A percentile compares a stretch with the other conserved stretches of the same genome.
These are phyloP conservation scores for Aurelia aurita DNA, from an alignment of 30 jellyfish, hydroid and myxozoan species.

Conservation along the genomic window DNA sequence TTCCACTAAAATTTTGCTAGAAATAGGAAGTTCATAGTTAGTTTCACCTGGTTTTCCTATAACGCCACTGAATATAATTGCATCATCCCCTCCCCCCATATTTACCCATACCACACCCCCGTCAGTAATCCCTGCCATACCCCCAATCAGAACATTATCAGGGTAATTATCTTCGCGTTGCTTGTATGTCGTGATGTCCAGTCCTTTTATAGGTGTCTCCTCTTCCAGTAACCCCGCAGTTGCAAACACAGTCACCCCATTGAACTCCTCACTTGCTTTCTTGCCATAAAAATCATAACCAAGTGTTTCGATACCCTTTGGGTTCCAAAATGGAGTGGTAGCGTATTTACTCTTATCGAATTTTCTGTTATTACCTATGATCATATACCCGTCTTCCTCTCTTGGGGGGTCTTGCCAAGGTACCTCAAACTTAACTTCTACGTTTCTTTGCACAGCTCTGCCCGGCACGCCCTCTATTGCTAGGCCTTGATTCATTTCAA, in stretches of 20 bases:
- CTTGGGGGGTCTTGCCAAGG: not conserved
- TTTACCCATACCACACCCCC: not conserved
- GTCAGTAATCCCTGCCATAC: conserved; percentile 24
- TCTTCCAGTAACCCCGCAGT: conserved; percentile 18
- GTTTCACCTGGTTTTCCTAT: conserved; percentile 44
- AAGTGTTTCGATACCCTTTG: conserved; percentile 11
- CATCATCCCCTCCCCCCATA: conserved; percentile 52
- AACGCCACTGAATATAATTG: conserved; percentile 16
- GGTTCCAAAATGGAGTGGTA: conserved; percentile 33
- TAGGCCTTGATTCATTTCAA: conserved; percentile 37
- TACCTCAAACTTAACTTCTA: conserved; percentile 7
- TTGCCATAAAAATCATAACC: conserved; percentile 52
- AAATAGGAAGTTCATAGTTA: not conserved
- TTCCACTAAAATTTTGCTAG: not conserved
- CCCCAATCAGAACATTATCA: conserved; percentile 14
- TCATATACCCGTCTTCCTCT: conserved; percentile 31
- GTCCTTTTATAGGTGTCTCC: conserved; percentile 7
- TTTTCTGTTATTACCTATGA: conserved; percentile 8
- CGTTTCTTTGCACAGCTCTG: conserved; percentile 7
- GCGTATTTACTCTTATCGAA: conserved; percentile 37
- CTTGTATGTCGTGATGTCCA: conserved; percentile 31
- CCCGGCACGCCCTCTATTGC: conserved; percentile 29
- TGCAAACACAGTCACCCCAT: conserved; percentile 44
- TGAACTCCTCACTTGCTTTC: conserved; percentile 7
- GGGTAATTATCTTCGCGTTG: not conserved